A percentile compares a stretch with the other conserved stretches of the same genome.
phyloP scores from a whole-genome alignment of 1,140 invertebrate genomes.

The Batillaria attramentaria region DNA sequence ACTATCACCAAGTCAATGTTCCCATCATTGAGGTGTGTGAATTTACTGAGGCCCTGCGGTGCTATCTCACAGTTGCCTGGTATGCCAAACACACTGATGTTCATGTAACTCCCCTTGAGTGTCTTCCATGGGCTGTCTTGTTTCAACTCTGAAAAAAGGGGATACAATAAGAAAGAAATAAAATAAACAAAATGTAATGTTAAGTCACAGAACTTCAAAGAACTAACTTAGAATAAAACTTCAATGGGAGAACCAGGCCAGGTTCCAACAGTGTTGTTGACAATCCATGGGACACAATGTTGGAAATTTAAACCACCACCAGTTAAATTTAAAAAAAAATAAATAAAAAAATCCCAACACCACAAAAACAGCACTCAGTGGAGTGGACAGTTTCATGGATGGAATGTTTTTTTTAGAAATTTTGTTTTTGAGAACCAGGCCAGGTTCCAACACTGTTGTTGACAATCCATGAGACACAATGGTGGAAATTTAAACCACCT shows the following conservation, averaged over 20 bases:
- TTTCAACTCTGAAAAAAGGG: constrained; percentile 3
- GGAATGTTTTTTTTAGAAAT: too few species aligned
- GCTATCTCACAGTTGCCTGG: constrained; percentile 60
- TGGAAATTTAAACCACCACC: too few species aligned
- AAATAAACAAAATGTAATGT: constrained; percentile 15
- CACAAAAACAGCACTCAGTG: too few species aligned
- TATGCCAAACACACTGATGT: constrained; percentile 57
- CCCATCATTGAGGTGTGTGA: constrained; percentile 67
- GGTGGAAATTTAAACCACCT: too few species aligned
- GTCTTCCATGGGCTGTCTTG: too few species aligned
- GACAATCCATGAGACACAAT: too few species aligned
- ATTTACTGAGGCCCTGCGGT: constrained; percentile 65
- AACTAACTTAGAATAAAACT: not conserved
- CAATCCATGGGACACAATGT: not conserved
- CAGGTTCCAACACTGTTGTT: too few species aligned
- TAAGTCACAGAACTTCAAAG: not conserved
- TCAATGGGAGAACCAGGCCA: not conserved
- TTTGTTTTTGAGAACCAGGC: too few species aligned
- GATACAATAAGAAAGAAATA: not conserved
- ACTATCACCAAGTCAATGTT: constrained; percentile 66
- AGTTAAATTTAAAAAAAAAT: too few species aligned
- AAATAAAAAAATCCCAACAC: too few species aligned
- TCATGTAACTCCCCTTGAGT: constrained; percentile 60
- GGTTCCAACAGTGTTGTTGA: not conserved
- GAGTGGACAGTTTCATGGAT: too few species aligned